Evolutionary conservation across 1,140 invertebrate species (phyloP).

Genomic region (Eurosta solidaginis): DNA sequence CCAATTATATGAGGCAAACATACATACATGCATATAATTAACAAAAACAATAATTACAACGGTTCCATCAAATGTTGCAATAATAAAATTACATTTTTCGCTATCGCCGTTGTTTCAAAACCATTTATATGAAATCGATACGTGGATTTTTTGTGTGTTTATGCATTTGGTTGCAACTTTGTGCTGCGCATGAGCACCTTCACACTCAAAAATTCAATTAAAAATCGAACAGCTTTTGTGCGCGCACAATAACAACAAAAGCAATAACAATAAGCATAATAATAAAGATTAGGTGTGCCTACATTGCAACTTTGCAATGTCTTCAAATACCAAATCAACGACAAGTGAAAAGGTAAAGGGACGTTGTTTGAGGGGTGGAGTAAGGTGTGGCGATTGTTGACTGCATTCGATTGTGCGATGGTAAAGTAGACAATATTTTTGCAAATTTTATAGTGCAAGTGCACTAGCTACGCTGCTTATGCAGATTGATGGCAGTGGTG

Average conservation of each 20-base stretch:
- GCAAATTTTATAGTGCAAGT: neutral
- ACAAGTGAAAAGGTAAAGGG: neutral
- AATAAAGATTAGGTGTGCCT: neutral
- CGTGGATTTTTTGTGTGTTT: neutral
- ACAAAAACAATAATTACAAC: neutral
- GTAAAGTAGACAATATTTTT: neutral
- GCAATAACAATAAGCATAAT: neutral
- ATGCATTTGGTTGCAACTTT: neutral
- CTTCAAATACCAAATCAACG: neutral
- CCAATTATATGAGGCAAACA: neutral
- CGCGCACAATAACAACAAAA: neutral
- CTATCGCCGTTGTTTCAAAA: slow-evolving; percentile 7
- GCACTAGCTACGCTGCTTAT: neutral
- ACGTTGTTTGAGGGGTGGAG: neutral
- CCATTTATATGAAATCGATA: neutral
- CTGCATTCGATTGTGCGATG: neutral
- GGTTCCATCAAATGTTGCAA: neutral
- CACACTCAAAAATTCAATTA: slow-evolving; percentile 13
- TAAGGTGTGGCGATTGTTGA: neutral
- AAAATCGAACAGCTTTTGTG: neutral
- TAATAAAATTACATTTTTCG: slow-evolving; percentile 12
- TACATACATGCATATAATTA: neutral
- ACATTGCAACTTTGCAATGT: neutral
- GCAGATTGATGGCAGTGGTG: neutral
- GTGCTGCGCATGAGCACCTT: neutral